These are phyloP conservation scores for Philopedon plagiatum DNA, from an alignment of 2,888 invertebrate species.

Conservation along the genomic window DNA sequence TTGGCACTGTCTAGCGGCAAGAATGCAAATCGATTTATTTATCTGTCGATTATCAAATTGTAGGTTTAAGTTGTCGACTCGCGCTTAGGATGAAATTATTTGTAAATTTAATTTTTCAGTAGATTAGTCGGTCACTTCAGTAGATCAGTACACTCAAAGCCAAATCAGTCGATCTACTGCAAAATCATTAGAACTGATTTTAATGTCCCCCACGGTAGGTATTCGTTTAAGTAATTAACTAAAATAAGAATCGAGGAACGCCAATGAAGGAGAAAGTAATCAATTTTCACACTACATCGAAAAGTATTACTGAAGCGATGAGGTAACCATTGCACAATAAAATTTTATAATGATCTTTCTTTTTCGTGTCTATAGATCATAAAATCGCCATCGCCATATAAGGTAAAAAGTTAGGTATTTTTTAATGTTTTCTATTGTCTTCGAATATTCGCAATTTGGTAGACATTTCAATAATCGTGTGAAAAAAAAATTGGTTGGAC, in stretches of 20 bases:
- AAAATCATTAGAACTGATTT: too few species aligned
- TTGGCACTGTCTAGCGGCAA: too few species aligned
- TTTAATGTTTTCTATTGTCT: background rate
- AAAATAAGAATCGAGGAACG: background rate
- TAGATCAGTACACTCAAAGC: too few species aligned
- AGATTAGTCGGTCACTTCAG: too few species aligned
- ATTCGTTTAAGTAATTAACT: background rate
- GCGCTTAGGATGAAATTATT: too few species aligned
- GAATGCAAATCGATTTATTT: too few species aligned
- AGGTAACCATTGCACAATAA: conserved; percentile 43
- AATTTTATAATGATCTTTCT: conserved; percentile 16
- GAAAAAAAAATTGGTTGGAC: background rate
- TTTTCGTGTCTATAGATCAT: background rate
- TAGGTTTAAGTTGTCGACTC: too few species aligned
- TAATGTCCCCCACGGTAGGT: too few species aligned
- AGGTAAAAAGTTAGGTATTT: background rate
- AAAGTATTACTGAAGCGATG: conserved; percentile 33
- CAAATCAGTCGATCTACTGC: too few species aligned
- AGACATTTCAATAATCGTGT: background rate
- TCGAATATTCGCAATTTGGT: background rate
- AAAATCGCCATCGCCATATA: background rate
- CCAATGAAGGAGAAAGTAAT: conserved; percentile 46
- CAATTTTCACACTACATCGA: conserved; percentile 39
- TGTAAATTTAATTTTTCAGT: too few species aligned
- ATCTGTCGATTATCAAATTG: too few species aligned